phyloP scores from a whole-genome alignment of 2,888 invertebrate genomes.

The Ichneumoninae sp. region DNA sequence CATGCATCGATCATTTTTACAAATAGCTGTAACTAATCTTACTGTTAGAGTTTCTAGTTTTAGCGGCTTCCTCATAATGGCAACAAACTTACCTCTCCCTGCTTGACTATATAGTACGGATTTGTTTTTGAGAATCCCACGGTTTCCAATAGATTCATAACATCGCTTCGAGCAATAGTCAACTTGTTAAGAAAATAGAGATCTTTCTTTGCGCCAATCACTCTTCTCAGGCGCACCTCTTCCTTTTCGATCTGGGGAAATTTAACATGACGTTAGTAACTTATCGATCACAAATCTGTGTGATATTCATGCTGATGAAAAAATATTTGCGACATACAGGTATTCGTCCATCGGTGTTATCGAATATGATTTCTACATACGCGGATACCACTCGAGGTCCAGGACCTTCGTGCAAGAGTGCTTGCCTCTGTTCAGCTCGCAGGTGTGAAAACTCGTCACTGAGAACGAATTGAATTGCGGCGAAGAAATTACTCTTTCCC shows the following conservation, averaged over 20 bases:
- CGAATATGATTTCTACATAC: constrained; percentile 99
- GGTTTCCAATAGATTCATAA: constrained; percentile 98
- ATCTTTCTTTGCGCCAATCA: constrained; percentile 99
- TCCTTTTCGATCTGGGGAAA: constrained; percentile 96
- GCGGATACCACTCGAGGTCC: constrained; percentile 98
- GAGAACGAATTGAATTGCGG: constrained; percentile 99
- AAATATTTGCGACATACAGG: constrained; percentile 88
- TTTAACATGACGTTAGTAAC: too few relatives aligned
- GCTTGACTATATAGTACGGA: constrained; percentile 99
- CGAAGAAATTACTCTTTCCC: constrained; percentile 99
- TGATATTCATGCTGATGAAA: constrained; percentile 56
- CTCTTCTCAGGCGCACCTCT: constrained; percentile 97
- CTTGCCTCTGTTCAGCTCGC: constrained; percentile 97
- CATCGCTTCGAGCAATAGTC: constrained; percentile 98
- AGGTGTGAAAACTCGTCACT: constrained; percentile 99
- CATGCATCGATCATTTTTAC: too few relatives aligned
- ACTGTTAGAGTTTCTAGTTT: not conserved
- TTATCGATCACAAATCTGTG: too few relatives aligned
- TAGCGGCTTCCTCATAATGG: too few relatives aligned
- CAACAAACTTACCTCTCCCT: constrained; percentile 92
- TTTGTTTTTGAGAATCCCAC: constrained; percentile 99
- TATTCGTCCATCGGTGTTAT: constrained; percentile 98
- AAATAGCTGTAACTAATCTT: too few relatives aligned
- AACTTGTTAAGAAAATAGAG: constrained; percentile 99
- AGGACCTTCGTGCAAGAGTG: constrained; percentile 98